A percentile compares a stretch with the other conserved stretches of the same genome.
Evolutionary conservation across 2,888 invertebrate genomes (phyloP).

Genomic region (Phania funesta): DNA sequence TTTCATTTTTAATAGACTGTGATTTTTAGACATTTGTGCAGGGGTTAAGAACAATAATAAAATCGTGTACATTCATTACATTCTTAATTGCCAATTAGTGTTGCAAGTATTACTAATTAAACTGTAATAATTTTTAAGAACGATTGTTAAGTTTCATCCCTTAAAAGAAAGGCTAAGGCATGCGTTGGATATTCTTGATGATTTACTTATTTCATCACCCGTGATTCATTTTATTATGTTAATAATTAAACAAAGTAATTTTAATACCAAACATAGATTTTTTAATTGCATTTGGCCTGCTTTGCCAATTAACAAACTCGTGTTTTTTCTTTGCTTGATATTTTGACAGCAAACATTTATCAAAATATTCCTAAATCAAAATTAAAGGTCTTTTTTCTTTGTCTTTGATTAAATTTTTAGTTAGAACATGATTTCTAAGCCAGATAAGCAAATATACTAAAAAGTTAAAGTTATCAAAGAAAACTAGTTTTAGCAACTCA

Average conservation of each 20-base stretch:
- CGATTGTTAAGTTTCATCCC: too few relatives aligned
- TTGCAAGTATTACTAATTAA: background rate
- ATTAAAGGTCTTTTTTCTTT: too few relatives aligned
- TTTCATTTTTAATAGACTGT: constrained; percentile 5
- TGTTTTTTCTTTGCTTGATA: background rate
- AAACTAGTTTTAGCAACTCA: too few relatives aligned
- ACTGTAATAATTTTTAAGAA: background rate
- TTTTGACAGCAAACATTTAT: constrained; percentile 16
- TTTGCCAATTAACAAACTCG: background rate
- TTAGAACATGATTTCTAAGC: too few relatives aligned
- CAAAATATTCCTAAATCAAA: background rate
- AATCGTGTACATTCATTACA: background rate
- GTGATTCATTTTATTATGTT: too few relatives aligned
- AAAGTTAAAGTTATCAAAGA: too few relatives aligned
- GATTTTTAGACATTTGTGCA: background rate
- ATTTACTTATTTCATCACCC: too few relatives aligned
- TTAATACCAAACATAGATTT: background rate
- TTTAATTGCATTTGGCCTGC: background rate
- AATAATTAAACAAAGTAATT: too few relatives aligned
- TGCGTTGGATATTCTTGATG: too few relatives aligned
- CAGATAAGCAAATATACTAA: too few relatives aligned
- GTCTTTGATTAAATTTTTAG: too few relatives aligned
- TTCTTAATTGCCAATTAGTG: constrained; percentile 4
- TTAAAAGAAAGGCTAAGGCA: too few relatives aligned
- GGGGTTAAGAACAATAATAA: background rate